A percentile compares a stretch with the other conserved stretches of the same genome.
Conservation (phyloP, 2,113 vertebrate genomes). For the Oncorhynchus gorbuscha region DNA sequence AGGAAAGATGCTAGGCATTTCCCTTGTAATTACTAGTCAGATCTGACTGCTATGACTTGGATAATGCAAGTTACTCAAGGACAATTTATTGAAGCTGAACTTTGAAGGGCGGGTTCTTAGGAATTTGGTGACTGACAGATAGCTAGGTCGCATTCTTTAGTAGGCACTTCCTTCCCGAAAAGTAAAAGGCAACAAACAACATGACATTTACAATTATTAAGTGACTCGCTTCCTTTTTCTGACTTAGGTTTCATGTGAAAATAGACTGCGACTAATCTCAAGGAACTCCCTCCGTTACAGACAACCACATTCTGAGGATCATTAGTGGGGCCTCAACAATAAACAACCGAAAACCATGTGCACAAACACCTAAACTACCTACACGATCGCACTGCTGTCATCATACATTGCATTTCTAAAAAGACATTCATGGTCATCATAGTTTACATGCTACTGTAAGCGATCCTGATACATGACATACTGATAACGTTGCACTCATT, state of each 20-base stretch:
- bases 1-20: neutral
- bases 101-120: neutral
- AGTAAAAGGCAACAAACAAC: neutral
- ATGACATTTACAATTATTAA: no score
- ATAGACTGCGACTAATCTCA: no score
- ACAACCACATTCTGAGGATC: no score
- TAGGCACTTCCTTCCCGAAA: conserved; percentile 1
- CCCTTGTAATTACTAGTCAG: neutral
- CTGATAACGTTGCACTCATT: no score
- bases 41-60: neutral
- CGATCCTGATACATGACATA: neutral
- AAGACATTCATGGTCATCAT: no score
- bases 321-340: no score
- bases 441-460: neutral
- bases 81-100: neutral
- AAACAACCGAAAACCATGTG: no score
- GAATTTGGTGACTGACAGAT: conserved; percentile 2
- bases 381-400: no score
- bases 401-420: neutral
- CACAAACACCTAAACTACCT: no score
- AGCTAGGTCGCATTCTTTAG: conserved; percentile 3
- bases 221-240: no score
- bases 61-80: neutral
- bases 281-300: no score
- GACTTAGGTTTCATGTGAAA: no score